Conservation (phyloP, 64 coral and sea anemone genomes). For the Porites australiensis region DNA sequence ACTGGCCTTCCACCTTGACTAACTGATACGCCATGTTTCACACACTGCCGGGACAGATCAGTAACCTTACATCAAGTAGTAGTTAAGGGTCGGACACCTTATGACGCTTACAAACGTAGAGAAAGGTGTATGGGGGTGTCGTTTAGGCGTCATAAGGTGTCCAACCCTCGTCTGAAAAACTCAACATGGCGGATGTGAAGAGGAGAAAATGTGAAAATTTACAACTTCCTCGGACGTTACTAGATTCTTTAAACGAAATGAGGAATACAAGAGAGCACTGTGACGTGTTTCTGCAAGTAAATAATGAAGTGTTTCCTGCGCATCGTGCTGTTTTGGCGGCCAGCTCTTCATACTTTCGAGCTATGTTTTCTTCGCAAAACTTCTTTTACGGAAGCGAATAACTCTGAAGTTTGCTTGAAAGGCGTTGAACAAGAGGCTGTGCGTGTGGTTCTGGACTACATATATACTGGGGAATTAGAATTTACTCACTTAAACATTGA, state of each 20-base stretch:
- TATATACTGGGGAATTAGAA: slow-evolving; percentile 71
- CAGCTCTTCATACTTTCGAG: slow-evolving; percentile 76
- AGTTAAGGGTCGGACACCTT: not conserved
- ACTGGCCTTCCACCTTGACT: not conserved
- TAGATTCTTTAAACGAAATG: slow-evolving; percentile 65
- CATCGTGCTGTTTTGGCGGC: slow-evolving; percentile 79
- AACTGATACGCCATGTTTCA: not conserved
- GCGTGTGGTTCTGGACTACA: slow-evolving; percentile 58
- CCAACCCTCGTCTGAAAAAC: not conserved
- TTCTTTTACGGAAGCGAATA: slow-evolving; percentile 53
- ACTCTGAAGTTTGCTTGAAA: slow-evolving; percentile 52
- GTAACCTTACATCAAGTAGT: not conserved
- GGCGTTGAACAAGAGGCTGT: slow-evolving; percentile 60
- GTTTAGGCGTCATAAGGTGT: too few relatives aligned
- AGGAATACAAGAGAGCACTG: slow-evolving; percentile 59
- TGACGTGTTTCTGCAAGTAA: slow-evolving; percentile 73
- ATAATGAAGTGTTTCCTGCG: slow-evolving; percentile 41
- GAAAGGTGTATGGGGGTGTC: too few relatives aligned
- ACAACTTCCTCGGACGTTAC: slow-evolving; percentile 52
- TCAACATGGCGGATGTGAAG: not conserved
- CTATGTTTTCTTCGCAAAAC: slow-evolving; percentile 45
- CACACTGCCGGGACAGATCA: not conserved
- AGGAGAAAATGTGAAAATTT: not conserved
- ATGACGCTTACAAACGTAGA: too few relatives aligned
- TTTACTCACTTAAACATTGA: slow-evolving; percentile 63